Evolutionary conservation across 2,888 invertebrate species (phyloP).

Genomic region (Amphipoea lucens): DNA sequence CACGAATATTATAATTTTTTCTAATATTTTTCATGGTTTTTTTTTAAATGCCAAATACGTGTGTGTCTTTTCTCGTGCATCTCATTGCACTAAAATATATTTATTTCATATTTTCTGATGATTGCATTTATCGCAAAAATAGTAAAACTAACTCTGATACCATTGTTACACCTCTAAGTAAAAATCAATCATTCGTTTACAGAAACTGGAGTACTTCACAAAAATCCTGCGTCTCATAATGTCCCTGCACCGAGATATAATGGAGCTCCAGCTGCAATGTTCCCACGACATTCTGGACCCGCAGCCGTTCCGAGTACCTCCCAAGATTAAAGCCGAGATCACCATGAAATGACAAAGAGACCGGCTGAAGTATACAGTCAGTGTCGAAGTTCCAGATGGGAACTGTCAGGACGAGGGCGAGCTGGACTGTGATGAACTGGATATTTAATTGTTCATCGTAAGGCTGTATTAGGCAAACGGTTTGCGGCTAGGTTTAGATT

Average conservation of each 20-base stretch:
- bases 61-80: background rate
- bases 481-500: conserved; percentile 3
- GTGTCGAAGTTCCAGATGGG: conserved; percentile 68
- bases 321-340: conserved; percentile 84
- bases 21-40: background rate
- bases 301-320: conserved; percentile 75
- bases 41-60: background rate
- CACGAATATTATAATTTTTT: background rate
- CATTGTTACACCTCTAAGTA: background rate
- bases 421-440: conserved; percentile 57
- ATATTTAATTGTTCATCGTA: conserved; percentile 36
- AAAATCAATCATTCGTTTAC: conserved; percentile 66
- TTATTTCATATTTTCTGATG: no score
- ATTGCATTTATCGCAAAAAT: background rate
- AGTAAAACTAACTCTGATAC: no score
- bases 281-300: conserved; percentile 66
- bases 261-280: conserved; percentile 84
- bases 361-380: conserved; percentile 71
- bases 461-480: background rate
- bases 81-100: background rate
- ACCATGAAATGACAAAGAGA: conserved; percentile 83
- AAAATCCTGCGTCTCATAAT: conserved; percentile 86
- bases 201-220: conserved; percentile 87
- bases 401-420: conserved; percentile 11
- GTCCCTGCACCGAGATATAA: conserved; percentile 85